A percentile compares a stretch with the other conserved stretches of the same genome.
These are phyloP conservation scores for Salarias fasciatus DNA, from an alignment of 2,797 vertebrate species.

Conservation along the genomic window DNA sequence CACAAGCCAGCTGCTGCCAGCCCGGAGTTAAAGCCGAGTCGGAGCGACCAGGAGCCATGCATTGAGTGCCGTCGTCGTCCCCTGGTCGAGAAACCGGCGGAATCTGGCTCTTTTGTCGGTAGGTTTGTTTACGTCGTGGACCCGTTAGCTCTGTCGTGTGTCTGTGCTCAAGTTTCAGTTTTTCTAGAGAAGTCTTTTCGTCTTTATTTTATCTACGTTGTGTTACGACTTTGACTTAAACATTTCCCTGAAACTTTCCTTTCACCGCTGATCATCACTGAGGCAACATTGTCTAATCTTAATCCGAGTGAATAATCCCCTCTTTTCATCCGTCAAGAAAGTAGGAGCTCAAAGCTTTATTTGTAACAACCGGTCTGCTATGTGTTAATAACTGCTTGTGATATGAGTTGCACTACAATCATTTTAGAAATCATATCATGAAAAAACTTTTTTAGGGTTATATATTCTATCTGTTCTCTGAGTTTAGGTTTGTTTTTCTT, in stretches of 20 bases:
- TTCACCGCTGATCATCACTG: too few species aligned
- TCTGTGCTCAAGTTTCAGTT: constrained; percentile 2
- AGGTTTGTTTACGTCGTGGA: constrained; percentile 58
- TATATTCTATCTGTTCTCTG: too few species aligned
- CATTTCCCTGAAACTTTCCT: too few species aligned
- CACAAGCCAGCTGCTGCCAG: background rate
- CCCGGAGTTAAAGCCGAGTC: background rate
- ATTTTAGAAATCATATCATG: too few species aligned
- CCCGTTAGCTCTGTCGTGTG: background rate
- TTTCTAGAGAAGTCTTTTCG: background rate
- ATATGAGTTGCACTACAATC: background rate
- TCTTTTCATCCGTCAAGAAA: too few species aligned
- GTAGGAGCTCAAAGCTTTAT: background rate
- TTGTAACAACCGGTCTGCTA: background rate
- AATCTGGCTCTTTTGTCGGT: constrained; percentile 37
- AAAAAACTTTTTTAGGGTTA: too few species aligned
- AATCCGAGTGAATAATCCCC: too few species aligned
- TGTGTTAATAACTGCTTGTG: background rate
- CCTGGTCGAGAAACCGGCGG: background rate
- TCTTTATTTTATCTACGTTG: background rate
- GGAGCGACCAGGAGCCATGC: background rate
- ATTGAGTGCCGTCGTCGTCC: constrained; percentile 2
- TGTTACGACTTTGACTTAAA: too few species aligned
- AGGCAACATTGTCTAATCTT: too few species aligned
- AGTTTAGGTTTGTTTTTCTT: too few species aligned